Evolutionary conservation across 2,888 invertebrate species (phyloP), one percentile per base, ranked within the genome.

Genomic region (Poecilus cupreus): DNA sequence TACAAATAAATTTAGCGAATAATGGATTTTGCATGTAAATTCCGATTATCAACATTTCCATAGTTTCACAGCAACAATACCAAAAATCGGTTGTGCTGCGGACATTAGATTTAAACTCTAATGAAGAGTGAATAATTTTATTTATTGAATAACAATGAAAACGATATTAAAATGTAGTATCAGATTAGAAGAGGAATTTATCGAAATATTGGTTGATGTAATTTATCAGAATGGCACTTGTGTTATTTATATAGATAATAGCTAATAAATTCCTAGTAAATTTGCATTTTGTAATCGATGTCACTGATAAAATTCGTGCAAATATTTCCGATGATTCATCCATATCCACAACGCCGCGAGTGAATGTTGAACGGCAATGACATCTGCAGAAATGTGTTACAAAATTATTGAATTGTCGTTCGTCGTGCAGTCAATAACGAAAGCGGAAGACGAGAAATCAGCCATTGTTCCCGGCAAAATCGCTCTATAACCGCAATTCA

Each of bases 21-120:
- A 60, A 60, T 60, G 60, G 60, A 60, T 24, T 26, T 60, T 60
- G 26, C 60, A 60, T 60, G 60, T 60, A 60, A 60, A 60, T 60
- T 60, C 13, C n/a, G 60, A 26, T 60, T 60, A 60, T 22, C 22
- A 57, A 51, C 20, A 18, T 51, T 4, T 8, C 57, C 24, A 57
- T 39, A n/a, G n/a, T 11, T 11, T n/a, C n/a, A 3, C n/a, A n/a
- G 10, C 10, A 43, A 43, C 43, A 8, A n/a, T n/a, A 3, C n/a
- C 43, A 43, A 43, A 43, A 39, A 43, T 32, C 32, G 3, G n/a
- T 43, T 43, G n/a, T 43, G n/a, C n/a, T 6, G n/a, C 10, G 11
- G 6, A 32, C 8, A 32, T 32, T 32, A 32, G 32, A 32, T 32
- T 32, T 32, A 32, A 32, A 32, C 8, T 32, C 4, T 32, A 32